A percentile compares a stretch with the other conserved stretches of the same genome.
These are phyloP conservation scores for Stegophylla sp. DNA, from an alignment of 2,888 invertebrate species.

Conservation along the genomic window DNA sequence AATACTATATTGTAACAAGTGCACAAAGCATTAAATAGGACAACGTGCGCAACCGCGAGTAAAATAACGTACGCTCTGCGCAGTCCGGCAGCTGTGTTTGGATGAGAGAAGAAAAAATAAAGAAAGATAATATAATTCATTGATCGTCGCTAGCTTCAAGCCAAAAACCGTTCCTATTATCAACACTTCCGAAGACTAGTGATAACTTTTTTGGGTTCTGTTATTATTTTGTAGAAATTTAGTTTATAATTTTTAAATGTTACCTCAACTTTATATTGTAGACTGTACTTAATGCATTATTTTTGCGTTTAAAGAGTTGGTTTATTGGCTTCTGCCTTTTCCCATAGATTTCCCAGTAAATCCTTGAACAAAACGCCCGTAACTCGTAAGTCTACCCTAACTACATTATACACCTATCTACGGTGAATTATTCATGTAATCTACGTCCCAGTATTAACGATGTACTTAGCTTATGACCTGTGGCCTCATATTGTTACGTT, in stretches of 20 bases:
- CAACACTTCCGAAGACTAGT: slow-evolving; percentile 22
- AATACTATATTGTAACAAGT: no score
- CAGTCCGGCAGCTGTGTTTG: neutral
- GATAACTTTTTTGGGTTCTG: slow-evolving; percentile 47
- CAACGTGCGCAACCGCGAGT: slow-evolving; percentile 8
- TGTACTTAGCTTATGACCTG: neutral
- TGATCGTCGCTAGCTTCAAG: slow-evolving; percentile 55
- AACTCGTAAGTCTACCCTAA: slow-evolving; percentile 48
- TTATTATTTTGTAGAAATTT: slow-evolving; percentile 42
- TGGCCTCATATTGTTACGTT: neutral
- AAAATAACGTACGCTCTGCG: slow-evolving; percentile 1
- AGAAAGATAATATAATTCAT: slow-evolving; percentile 34
- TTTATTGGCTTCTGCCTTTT: slow-evolving; percentile 36
- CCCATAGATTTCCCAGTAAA: slow-evolving; percentile 27
- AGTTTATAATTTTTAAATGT: slow-evolving; percentile 18
- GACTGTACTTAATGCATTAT: neutral
- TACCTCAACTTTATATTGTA: neutral
- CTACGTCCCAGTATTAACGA: neutral
- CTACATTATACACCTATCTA: neutral
- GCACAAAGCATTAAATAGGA: slow-evolving; percentile 20
- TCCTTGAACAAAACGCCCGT: slow-evolving; percentile 54
- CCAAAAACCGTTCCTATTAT: slow-evolving; percentile 45
- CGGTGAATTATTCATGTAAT: neutral
- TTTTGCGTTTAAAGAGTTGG: slow-evolving; percentile 11
- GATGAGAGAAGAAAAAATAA: neutral